Base-by-base conservation (phyloP, 2,113 vertebrate genomes). In the Apeltes quadracus region DNA sequence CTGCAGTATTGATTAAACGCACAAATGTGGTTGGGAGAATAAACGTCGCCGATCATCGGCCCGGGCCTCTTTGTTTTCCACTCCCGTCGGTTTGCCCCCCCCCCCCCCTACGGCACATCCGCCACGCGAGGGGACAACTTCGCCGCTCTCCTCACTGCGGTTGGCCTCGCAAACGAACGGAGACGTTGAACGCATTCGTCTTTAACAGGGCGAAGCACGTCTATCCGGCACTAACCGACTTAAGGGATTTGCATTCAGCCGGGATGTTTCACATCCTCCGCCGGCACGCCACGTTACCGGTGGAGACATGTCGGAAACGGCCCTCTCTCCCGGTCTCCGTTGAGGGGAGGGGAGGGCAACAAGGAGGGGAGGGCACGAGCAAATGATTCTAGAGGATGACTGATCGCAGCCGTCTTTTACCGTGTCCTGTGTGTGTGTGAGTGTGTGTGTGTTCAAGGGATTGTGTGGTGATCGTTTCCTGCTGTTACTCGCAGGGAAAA, bases 211-310 rank as follows among this genome's bases (percentile, higher is more conserved):
- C 85, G 76, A 80, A 78, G 73, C 57, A 36, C 43, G 72, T 78
- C 86, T 69, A 75, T 76, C 67, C 66, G 5, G 29, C 78, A 39
- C 58, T 69, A 75, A 81, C 75, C 8, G 67, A 77, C 79, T 88
- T 79, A 61, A 69, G 56, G 83, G 84, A 87, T 88, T 87, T 83
- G 72, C 82, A 82, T 84, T 63, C 81, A 85, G 78, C 88, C 80
- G 72, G 74, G 76, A 85, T 91, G 75, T 84, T 90, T 86, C 68
- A 81, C 59, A 67, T 69, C 41, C 53, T 10, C 1, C 51, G 75
- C 65, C 81, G 83, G 82, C 87, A 85, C 62, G 67, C 62, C 69
- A 72, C 57, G 82, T 85, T 84, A 72, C 62, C 18, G 36, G 1
- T 20, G 50, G 54, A 75, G 75, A 76, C 76, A 73, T 53, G 69